Base-by-base conservation (phyloP, 2,113 vertebrate species). In the Pagrus major region DNA sequence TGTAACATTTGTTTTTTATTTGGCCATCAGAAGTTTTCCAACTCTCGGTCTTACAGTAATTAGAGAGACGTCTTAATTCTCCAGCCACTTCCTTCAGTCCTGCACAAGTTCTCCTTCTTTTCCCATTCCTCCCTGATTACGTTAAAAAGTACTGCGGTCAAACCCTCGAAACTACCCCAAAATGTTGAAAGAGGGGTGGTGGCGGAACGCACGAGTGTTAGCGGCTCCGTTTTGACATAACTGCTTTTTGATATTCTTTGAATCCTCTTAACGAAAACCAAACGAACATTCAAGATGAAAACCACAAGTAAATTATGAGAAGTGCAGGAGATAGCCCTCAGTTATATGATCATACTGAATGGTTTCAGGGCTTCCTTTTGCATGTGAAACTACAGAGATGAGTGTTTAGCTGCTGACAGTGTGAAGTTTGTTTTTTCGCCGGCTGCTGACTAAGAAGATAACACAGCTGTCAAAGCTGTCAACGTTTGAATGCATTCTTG, bases 1-100 rank as follows among this genome's bases (percentile, higher is more conserved):
- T 86, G 78, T 65, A 91, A 89, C 91, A 92, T 94, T 91, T 93
- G 92, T 86, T 93, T 92, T 93, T 91, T 89, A 89, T 94, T 93
- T 92, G 66, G 59, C 80, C 85, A 80, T 88, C 84, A 78, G 71
- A 78, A 64, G 76, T 90, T 93, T 91, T 87, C 90, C 80, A 82
- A 63, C 51, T 87, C 78, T 82, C 23, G 71, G 76, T 85, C 81
- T 81, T 71, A 54, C 29, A 83, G 87, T 86, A 89, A 91, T 92
- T 90, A 87, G 81, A 91, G 85, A 86, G 87, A 90, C 76, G 14
- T 86, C 87, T 91, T 91, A 87, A 92, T 90, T 91, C 85, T 90
- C 27, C 52, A 79, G 85, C 86, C 86, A 87, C 89, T 92, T 93
- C 88, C 93, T 87, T 78, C 77, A 63, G 84, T 80, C 64, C 84